Conservation (phyloP, 2,797 vertebrate genomes). For the Lindbergichthys nudifrons region DNA sequence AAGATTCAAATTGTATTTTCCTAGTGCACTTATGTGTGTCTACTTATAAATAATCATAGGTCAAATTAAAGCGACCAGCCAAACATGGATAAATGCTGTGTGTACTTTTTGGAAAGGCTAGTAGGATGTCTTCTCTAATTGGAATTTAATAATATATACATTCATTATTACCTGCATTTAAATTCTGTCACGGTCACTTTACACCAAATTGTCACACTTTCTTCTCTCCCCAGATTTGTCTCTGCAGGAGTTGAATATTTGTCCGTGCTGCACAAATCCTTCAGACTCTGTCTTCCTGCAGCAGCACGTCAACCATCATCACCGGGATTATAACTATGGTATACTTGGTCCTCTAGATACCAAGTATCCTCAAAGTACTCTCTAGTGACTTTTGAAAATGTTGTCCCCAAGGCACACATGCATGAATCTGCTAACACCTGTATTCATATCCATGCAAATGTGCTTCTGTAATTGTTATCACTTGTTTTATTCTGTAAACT, state of each 20-base stretch:
- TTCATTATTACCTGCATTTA: neutral
- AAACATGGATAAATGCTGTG: too few relatives aligned
- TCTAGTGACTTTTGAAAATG: too few relatives aligned
- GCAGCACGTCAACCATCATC: conserved; percentile 29
- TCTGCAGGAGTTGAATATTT: neutral
- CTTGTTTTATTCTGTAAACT: too few relatives aligned
- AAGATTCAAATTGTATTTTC: neutral
- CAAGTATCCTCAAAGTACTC: neutral
- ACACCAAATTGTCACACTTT: neutral
- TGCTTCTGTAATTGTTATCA: too few relatives aligned
- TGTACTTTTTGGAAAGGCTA: too few relatives aligned
- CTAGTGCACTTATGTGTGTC: neutral
- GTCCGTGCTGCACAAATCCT: conserved; percentile 6
- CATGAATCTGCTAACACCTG: too few relatives aligned
- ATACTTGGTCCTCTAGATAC: conserved; percentile 5
- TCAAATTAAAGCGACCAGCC: neutral
- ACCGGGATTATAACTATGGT: neutral
- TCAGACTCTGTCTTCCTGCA: conserved; percentile 18
- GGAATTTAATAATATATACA: neutral
- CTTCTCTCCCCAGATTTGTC: conserved; percentile 1
- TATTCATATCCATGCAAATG: too few relatives aligned
- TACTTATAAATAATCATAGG: neutral
- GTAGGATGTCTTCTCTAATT: neutral
- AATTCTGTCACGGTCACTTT: neutral
- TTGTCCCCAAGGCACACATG: too few relatives aligned